phyloP scores from a whole-genome alignment of 1,140 invertebrate genomes.

The Argopecten irradians region DNA sequence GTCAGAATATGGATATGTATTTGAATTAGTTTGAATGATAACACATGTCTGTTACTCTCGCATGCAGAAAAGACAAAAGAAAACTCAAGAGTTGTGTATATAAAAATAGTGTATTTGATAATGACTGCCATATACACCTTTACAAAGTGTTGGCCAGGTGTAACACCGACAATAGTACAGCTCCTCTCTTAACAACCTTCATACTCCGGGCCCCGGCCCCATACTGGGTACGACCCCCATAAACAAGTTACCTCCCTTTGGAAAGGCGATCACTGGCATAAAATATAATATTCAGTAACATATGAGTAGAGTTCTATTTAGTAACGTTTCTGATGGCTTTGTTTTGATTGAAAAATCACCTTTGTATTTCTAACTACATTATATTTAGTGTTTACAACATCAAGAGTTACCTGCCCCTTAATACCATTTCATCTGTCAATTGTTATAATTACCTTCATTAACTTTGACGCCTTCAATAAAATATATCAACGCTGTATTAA shows the following conservation, averaged over 20 bases:
- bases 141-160: slow-evolving; percentile 20
- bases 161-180: not conserved
- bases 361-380: not conserved
- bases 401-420: not conserved
- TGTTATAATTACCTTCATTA: not conserved
- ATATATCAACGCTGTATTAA: no score
- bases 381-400: not conserved
- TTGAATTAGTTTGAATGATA: no score
- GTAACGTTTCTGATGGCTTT: not conserved
- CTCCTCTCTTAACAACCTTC: not conserved
- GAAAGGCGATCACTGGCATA: not conserved
- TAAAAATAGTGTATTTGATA: slow-evolving; percentile 23
- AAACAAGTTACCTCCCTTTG: not conserved
- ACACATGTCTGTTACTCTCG: no score
- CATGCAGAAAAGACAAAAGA: slow-evolving; percentile 11
- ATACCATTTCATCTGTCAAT: not conserved
- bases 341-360: not conserved
- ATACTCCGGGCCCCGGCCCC: not conserved
- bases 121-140: not conserved
- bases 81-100: slow-evolving; percentile 6
- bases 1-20: no score
- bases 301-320: not conserved
- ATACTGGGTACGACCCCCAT: not conserved
- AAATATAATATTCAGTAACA: not conserved
- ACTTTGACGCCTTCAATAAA: no score